These are phyloP conservation scores for Drosophila sechellia DNA, from an alignment of 1,140 invertebrate genomes.

Conservation along the genomic window DNA sequence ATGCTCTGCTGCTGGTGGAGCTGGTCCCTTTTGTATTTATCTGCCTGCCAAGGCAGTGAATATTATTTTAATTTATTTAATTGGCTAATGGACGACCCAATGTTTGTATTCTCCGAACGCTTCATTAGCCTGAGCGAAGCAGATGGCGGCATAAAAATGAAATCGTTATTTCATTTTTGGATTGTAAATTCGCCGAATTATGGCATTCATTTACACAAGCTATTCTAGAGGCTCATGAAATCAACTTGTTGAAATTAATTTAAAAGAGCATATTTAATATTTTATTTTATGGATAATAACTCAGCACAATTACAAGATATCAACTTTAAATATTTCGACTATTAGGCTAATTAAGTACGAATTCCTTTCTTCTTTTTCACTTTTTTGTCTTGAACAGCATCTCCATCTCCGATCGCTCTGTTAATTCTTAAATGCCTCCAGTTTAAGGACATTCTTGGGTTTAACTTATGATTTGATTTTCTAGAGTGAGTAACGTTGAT, in stretches of 20 bases:
- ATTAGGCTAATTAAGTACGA: background rate
- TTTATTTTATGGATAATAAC: background rate
- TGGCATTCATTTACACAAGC: slow-evolving; percentile 24
- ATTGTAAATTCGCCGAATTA: slow-evolving; percentile 27
- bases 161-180: slow-evolving; percentile 32
- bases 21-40: slow-evolving; percentile 24
- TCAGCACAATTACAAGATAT: background rate
- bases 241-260: slow-evolving; percentile 4
- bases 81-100: slow-evolving; percentile 53
- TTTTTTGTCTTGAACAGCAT: background rate
- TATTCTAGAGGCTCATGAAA: slow-evolving; percentile 24
- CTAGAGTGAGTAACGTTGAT: background rate
- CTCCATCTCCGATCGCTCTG: background rate
- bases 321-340: no score
- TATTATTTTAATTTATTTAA: slow-evolving; percentile 79
- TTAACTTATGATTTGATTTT: slow-evolving; percentile 5
- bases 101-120: slow-evolving; percentile 21
- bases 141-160: slow-evolving; percentile 47
- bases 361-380: background rate
- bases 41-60: slow-evolving; percentile 49
- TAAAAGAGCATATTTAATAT: background rate
- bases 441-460: background rate
- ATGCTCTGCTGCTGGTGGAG: slow-evolving; percentile 23
- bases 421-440: slow-evolving; percentile 15
- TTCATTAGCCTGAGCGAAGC: slow-evolving; percentile 54